Evolutionary conservation across 2,888 invertebrate genomes (phyloP).

Genomic region (Drosophila atroscutellata): DNA sequence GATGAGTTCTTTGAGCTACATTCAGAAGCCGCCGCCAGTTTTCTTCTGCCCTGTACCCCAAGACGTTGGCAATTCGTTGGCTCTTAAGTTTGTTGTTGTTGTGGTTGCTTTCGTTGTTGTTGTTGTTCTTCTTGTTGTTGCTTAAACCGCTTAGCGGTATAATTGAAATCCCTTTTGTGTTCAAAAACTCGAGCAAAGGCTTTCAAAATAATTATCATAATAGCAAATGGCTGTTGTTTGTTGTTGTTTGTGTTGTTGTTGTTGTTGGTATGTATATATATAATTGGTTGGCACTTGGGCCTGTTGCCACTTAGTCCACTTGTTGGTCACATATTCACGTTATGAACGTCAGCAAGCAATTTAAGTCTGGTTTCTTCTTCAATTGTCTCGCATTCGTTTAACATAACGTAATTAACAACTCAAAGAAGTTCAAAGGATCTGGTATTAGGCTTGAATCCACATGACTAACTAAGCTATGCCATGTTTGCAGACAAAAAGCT

Average conservation of each 20-base stretch:
- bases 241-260: slow-evolving; percentile 29
- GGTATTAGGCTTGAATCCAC: background rate
- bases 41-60: slow-evolving; percentile 1
- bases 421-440: background rate
- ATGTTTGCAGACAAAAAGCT: background rate
- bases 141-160: slow-evolving; percentile 77
- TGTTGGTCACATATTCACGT: slow-evolving; percentile 37
- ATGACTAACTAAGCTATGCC: background rate
- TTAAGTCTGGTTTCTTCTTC: slow-evolving; percentile 8
- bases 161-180: slow-evolving; percentile 78
- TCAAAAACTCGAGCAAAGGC: slow-evolving; percentile 71
- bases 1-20: slow-evolving; percentile 62
- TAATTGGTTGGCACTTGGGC: slow-evolving; percentile 22
- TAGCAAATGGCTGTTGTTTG: slow-evolving; percentile 58
- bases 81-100: slow-evolving; percentile 51
- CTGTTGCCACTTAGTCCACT: slow-evolving; percentile 32
- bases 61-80: slow-evolving; percentile 58
- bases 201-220: slow-evolving; percentile 74
- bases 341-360: slow-evolving; percentile 10
- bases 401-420: slow-evolving; percentile 13
- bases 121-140: slow-evolving; percentile 37
- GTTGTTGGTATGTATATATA: slow-evolving; percentile 21
- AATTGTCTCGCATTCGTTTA: slow-evolving; percentile 4
- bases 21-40: background rate
- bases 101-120: slow-evolving; percentile 38